Base-by-base conservation (phyloP, 2,888 invertebrate genomes). In the Laspeyria flexula region DNA sequence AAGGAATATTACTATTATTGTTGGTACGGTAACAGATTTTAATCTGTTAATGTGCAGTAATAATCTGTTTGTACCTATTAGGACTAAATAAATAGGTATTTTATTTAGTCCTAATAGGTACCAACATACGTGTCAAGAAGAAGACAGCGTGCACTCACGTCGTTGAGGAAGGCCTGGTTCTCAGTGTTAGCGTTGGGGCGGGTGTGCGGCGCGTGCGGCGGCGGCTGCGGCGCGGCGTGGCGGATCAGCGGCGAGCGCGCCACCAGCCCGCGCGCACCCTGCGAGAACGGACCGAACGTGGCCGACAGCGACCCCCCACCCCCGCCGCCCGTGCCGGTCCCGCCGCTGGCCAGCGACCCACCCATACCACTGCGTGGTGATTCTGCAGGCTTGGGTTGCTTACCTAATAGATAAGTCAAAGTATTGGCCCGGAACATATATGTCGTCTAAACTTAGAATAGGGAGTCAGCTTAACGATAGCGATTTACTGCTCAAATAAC, bases 151-250 rank as follows among this genome's bases (percentile, higher is more conserved):
- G 9, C 3, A 81, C 94, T 91, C 64, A 96, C 96, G 77, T 99
- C 99, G 78, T 97, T 97, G 37, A 99, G 93, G 83, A 99, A 99
- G 40, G 96, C 95, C 88, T 99, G 98, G 93, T 99, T 99, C 86
- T 99, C 99, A 0, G 95, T 94, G 81, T 97, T 96, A 54, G 96
- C 96, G 42, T 95, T 94, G 4, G 96, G 95, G 44, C 96, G 93
- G 63, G 96, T 95, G 39, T 94, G 94, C 52, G 95, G 12, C 94
- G 93, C 49, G 95, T 95, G 16, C 0, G 95, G 65, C 93, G 47
- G 94, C 90, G 61, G 94, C 89, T 46, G 94, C 4, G 95, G 94
- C 42, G 95, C 93, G 10, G 96, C 94, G 85, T 98, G 98, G 49
- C 96, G 95, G 54, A 99, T 97, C 25, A 99, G 93, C 13, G 97